These are phyloP conservation scores for Bergia puertoricense DNA, from an alignment of 92 coral and sea anemone genomes.

Conservation along the genomic window DNA sequence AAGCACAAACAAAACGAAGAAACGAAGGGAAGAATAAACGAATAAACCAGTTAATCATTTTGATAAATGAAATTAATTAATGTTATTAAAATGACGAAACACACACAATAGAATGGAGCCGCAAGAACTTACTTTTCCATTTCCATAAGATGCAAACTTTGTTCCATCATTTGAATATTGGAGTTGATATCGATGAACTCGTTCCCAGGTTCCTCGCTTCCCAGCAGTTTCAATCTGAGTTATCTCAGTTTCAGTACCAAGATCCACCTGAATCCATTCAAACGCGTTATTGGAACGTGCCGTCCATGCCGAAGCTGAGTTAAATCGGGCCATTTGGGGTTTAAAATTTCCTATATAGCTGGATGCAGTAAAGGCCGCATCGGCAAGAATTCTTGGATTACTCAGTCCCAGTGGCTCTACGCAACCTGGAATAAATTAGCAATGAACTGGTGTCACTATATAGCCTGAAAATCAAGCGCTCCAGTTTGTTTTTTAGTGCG, in stretches of 20 bases:
- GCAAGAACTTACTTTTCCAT: not conserved
- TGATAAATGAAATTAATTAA: too few species aligned
- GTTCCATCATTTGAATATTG: not conserved
- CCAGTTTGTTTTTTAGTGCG: too few species aligned
- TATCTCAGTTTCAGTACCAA: not conserved
- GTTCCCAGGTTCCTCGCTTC: not conserved
- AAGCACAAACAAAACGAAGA: too few species aligned
- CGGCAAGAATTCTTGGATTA: not conserved
- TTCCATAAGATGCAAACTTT: not conserved
- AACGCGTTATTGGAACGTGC: not conserved
- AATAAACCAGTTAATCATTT: too few species aligned
- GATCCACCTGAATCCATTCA: slow-evolving; percentile 1
- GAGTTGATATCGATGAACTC: not conserved
- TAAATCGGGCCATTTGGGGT: not conserved
- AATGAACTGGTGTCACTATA: too few species aligned
- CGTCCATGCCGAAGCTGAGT: not conserved
- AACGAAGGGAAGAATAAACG: too few species aligned
- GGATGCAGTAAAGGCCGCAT: not conserved
- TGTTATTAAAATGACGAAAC: not conserved
- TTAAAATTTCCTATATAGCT: not conserved
- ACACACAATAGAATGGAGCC: too few species aligned
- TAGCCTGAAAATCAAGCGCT: too few species aligned
- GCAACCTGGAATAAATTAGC: not conserved
- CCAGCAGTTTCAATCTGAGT: not conserved
- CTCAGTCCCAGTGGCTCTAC: not conserved